Evolutionary conservation across 2,113 vertebrate species (phyloP).

Genomic region (Anser cygnoides): DNA sequence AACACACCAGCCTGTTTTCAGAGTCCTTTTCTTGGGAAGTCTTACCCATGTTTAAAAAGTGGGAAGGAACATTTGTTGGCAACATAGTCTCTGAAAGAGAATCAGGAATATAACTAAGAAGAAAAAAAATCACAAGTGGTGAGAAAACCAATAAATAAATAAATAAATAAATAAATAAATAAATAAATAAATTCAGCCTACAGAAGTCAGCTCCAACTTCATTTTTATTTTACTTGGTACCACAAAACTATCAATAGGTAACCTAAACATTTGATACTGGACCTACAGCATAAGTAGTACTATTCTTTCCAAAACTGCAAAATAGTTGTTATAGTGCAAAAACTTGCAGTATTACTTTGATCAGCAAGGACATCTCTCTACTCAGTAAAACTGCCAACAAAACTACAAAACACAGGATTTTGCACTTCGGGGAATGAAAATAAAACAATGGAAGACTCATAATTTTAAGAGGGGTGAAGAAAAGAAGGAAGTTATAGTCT

Average conservation of each 20-base stretch:
- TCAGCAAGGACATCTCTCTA: not conserved
- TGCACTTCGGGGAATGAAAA: not conserved
- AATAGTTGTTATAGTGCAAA: not conserved
- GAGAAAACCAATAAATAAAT: not conserved
- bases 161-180: not conserved
- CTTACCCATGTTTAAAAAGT: not conserved
- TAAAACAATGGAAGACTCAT: not conserved
- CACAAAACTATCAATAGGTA: not conserved
- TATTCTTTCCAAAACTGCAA: not conserved
- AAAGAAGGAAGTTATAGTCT: not conserved
- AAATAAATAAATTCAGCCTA: not conserved
- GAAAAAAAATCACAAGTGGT: not conserved
- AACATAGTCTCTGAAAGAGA: not conserved
- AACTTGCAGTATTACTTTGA: not conserved
- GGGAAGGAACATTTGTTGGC: not conserved
- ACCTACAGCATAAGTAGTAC: not conserved
- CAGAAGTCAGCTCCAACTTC: not conserved
- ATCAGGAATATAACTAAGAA: not conserved
- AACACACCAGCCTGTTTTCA: not conserved
- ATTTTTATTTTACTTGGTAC: not conserved
- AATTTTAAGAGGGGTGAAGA: not conserved
- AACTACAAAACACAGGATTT: not conserved
- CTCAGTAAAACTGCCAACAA: conserved; percentile 10
- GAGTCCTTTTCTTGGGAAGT: not conserved
- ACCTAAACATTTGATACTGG: not conserved